Percentiles rank a stretch among this genome's conserved stretches.
phyloP scores from a whole-genome alignment of 1,140 invertebrate species.

The Zaprionus capensis region DNA sequence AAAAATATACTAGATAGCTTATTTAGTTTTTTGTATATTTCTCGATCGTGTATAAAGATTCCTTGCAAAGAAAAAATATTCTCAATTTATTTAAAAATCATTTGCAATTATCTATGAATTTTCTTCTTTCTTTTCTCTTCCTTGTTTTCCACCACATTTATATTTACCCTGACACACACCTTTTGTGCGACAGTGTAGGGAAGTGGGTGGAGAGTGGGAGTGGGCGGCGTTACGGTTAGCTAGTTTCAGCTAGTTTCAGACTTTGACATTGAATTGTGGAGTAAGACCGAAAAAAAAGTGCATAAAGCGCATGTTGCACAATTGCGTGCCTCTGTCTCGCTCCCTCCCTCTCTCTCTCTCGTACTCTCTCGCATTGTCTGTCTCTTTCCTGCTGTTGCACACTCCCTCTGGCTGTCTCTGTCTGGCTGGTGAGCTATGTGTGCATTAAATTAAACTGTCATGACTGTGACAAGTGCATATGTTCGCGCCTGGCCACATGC shows the following conservation, averaged over 20 bases:
- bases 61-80: too few species aligned
- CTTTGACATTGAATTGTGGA: conserved; percentile 79
- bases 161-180: neutral
- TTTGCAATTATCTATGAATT: neutral
- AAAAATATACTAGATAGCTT: too few species aligned
- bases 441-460: conserved; percentile 83
- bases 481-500: conserved; percentile 75
- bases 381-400: neutral
- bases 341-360: conserved; percentile 10
- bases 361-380: neutral
- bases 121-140: neutral
- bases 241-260: conserved; percentile 55
- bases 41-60: too few species aligned
- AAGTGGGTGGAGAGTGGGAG: neutral
- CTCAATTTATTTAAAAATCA: neutral
- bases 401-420: conserved; percentile 1
- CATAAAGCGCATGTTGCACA: conserved; percentile 76
- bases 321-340: conserved; percentile 73
- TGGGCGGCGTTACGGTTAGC: conserved; percentile 29
- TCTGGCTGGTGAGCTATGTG: conserved; percentile 74
- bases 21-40: too few species aligned
- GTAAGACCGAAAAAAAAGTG: conserved; percentile 33
- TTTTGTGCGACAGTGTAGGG: neutral
- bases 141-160: neutral
- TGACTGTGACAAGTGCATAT: conserved; percentile 82